Base-by-base conservation (phyloP, 2,888 invertebrate species). In the Pterostichus niger region DNA sequence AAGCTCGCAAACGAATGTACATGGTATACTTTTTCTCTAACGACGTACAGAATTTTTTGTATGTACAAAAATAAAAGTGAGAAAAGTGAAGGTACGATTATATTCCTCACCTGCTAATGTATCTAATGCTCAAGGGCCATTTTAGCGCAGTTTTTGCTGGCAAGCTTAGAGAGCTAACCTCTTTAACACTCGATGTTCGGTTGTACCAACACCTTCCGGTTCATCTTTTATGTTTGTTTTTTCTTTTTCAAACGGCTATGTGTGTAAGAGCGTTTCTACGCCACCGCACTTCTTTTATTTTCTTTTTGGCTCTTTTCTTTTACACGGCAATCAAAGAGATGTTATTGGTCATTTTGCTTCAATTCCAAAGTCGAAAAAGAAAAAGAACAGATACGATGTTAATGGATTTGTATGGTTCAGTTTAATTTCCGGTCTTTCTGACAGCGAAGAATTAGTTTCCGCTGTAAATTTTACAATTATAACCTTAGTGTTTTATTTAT, bases 311-410 rank as follows among this genome's bases (percentile, higher is more conserved):
- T 75, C 33, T 73, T 73, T 73, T 46, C 52, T 75, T 75, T 75
- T 31, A n/a, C 73, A n/a, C 52, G 52, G 49, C 52, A 75, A 75
- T 75, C 75, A 75, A 75, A 75, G 52, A 31, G 52, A 73, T 75
- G 75, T 75, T 75, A 75, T 75, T 75, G 75, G 75, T 75, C 75
- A 75, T 75, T 75, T 75, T 49, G 31, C 33, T 31, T 49, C 49
- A 75, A 64, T 64, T 24, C 52, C 49, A 31, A 75, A 75, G 75
- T 52, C 40, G 52, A 75, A 31, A 64, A 33, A 64, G 35, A 15
- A 35, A n/a, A 64, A 59, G 52, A 75, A 24, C n/a, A 33, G 40
- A 49, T 52, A 75, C 49, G 31, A 75, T 52, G 75, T 52, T 44
- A 75, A 75, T 75, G 75, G 49, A 49, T 75, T 75, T 49, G 49